Conservation (phyloP, 2,888 invertebrate species). For the Drosophila siamana region DNA sequence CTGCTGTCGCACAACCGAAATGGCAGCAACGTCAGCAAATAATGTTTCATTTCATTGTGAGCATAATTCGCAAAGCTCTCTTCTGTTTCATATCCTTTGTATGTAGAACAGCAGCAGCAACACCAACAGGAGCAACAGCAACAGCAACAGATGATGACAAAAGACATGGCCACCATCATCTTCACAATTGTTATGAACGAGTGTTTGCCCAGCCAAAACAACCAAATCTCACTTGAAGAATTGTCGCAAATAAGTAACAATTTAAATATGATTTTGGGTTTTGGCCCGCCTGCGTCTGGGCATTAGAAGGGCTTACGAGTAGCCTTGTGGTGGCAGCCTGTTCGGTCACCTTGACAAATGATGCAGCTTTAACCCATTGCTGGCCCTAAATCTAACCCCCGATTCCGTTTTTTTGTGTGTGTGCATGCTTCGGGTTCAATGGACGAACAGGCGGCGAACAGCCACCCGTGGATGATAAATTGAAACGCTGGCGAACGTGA, state of each 20-base stretch:
- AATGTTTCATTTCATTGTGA: conserved; percentile 46
- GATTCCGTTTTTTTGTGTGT: not conserved
- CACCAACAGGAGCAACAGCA: not conserved
- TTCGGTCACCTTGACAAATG: conserved; percentile 52
- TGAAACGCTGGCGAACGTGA: conserved; percentile 74
- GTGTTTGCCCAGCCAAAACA: conserved; percentile 17
- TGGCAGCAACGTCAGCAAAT: conserved; percentile 30
- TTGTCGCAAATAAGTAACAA: conserved; percentile 62
- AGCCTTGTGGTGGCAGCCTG: conserved; percentile 8
- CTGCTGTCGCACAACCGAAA: conserved; percentile 12
- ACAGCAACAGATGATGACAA: conserved; percentile 11
- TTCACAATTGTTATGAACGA: conserved; percentile 38
- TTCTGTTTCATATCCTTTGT: not conserved
- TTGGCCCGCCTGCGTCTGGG: not conserved
- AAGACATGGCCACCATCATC: conserved; percentile 22
- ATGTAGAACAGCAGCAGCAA: not conserved
- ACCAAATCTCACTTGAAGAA: conserved; percentile 54
- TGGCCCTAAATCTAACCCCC: conserved; percentile 20
- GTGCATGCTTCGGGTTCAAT: conserved; percentile 56
- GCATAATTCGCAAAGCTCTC: conserved; percentile 18
- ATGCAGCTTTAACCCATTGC: conserved; percentile 28
- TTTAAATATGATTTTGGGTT: conserved; percentile 48
- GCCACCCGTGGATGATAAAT: conserved; percentile 75
- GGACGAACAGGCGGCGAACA: conserved; percentile 47
- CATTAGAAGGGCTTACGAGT: conserved; percentile 8